A percentile compares a stretch with the other conserved stretches of the same genome.
These are phyloP conservation scores for Diabrotica balteata DNA, from an alignment of 2,888 invertebrate species.

Conservation along the genomic window DNA sequence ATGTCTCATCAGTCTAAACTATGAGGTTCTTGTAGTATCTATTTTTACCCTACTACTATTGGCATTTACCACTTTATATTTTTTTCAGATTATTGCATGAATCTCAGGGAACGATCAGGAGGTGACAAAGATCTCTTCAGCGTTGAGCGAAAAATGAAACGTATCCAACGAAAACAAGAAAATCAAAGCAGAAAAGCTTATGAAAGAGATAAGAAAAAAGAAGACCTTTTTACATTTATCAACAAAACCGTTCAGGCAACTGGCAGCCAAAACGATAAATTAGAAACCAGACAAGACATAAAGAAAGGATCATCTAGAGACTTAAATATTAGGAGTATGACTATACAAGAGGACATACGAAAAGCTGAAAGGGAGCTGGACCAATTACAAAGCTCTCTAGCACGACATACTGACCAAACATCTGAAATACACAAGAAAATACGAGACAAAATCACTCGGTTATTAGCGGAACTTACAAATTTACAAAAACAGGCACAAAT, in stretches of 20 bases:
- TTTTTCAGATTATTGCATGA: constrained; percentile 78
- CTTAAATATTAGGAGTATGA: constrained; percentile 76
- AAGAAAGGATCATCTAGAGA: constrained; percentile 67
- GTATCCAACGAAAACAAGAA: constrained; percentile 70
- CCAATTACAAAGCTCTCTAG: constrained; percentile 70
- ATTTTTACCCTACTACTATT: background rate
- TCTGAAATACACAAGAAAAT: constrained; percentile 69
- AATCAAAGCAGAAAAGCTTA: constrained; percentile 70
- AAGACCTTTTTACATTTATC: constrained; percentile 79
- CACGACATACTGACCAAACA: constrained; percentile 66
- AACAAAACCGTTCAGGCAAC: constrained; percentile 41
- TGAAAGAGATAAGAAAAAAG: constrained; percentile 68
- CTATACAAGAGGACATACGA: constrained; percentile 75
- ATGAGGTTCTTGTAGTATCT: background rate
- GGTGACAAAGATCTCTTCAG: constrained; percentile 74
- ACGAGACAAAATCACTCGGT: constrained; percentile 66
- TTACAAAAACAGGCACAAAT: constrained; percentile 69
- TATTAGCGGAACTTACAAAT: constrained; percentile 67
- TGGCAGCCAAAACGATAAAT: constrained; percentile 22
- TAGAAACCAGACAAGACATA: constrained; percentile 53
- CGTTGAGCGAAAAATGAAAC: constrained; percentile 74
- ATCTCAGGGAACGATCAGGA: constrained; percentile 73
- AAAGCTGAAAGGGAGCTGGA: constrained; percentile 72
- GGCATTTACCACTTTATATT: background rate
- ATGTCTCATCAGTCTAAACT: too few relatives aligned